phyloP scores from a whole-genome alignment of 2,797 vertebrate genomes.

The Sphenopsis melanotis region DNA sequence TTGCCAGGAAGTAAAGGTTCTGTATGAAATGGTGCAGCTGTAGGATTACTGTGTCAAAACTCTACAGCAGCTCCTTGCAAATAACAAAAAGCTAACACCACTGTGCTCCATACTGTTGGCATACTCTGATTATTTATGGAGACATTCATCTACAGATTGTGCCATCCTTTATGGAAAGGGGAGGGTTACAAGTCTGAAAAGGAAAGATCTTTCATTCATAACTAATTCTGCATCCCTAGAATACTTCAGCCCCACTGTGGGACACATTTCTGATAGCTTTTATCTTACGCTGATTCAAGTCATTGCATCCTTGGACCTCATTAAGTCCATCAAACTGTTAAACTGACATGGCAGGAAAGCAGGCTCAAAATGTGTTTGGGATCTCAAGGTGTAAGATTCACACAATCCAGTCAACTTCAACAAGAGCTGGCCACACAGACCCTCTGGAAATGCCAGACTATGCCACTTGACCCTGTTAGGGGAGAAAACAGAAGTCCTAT shows the following conservation, averaged over 20 bases:
- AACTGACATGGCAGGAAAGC: background rate
- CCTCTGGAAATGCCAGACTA: background rate
- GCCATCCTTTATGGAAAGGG: background rate
- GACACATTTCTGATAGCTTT: background rate
- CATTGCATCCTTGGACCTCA: background rate
- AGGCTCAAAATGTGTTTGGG: background rate
- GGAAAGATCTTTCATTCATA: background rate
- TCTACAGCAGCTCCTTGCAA: background rate
- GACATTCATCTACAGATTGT: background rate
- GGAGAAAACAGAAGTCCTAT: background rate
- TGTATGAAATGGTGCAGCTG: background rate
- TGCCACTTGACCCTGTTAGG: background rate
- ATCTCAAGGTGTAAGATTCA: background rate
- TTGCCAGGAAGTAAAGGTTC: background rate
- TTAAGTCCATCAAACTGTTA: background rate
- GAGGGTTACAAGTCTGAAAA: background rate
- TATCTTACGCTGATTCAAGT: background rate
- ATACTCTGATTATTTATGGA: background rate
- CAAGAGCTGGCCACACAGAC: background rate
- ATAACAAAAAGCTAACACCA: background rate
- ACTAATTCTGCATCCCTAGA: background rate
- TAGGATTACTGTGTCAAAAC: background rate
- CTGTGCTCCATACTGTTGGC: background rate
- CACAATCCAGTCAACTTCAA: background rate
- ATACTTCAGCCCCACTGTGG: background rate